Percentiles rank a stretch among this genome's conserved stretches.
Evolutionary conservation across 2,888 invertebrate species (phyloP).

Genomic region (Hofmannophila pseudospretella): DNA sequence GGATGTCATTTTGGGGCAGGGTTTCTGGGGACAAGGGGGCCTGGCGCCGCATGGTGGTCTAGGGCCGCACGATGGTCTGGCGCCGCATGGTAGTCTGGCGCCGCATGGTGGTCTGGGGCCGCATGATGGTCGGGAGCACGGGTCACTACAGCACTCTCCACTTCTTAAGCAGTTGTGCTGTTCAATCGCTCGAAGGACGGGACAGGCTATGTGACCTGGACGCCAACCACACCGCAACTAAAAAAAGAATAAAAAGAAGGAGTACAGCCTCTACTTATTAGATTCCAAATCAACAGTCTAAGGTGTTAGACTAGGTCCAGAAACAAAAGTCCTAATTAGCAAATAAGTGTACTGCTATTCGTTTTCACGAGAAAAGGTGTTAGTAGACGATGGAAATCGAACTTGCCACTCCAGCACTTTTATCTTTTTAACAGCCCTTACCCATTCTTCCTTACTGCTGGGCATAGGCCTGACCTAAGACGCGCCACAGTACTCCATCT

Average conservation of each 20-base stretch:
- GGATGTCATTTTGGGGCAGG: constrained; percentile 2
- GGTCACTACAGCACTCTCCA: constrained; percentile 28
- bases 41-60: constrained; percentile 1
- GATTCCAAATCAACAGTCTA: no score
- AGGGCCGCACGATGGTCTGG: neutral
- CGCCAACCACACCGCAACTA: constrained; percentile 70
- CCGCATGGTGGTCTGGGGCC: neutral
- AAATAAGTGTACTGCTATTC: no score
- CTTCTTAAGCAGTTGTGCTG: constrained; percentile 49
- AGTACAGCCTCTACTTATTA: constrained; percentile 3
- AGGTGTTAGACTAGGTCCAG: no score
- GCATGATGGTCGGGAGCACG: constrained; percentile 1
- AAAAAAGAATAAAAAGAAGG: constrained; percentile 18
- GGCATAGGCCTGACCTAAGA: no score
- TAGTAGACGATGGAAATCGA: no score
- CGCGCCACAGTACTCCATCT: no score
- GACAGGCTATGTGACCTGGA: constrained; percentile 67
- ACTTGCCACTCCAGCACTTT: no score
- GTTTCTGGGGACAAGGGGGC: neutral
- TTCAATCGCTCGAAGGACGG: constrained; percentile 58
- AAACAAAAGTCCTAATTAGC: no score
- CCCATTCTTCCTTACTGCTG: no score
- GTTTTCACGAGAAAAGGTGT: no score
- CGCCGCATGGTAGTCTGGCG: neutral
- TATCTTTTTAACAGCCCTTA: no score